A percentile compares a stretch with the other conserved stretches of the same genome.
Conservation (phyloP, 2,888 invertebrate genomes). For the Perdita meconis region DNA sequence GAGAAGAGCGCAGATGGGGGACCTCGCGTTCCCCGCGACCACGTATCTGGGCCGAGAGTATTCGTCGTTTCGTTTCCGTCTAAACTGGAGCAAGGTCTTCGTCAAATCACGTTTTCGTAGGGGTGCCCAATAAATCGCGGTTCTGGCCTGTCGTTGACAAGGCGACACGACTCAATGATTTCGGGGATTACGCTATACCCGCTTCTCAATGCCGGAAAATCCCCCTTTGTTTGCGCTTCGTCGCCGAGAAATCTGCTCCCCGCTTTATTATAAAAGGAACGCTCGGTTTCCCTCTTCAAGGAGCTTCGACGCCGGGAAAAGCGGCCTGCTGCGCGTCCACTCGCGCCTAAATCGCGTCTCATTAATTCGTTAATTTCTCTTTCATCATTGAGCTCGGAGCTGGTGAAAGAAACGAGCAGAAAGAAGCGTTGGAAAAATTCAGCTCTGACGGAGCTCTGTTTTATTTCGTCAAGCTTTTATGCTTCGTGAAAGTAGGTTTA, state of each 20-base stretch:
- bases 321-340: no score
- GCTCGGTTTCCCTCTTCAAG: no score
- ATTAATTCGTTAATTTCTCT: no score
- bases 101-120: conserved; percentile 62
- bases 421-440: no score
- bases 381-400: no score
- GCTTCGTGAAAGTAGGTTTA: no score
- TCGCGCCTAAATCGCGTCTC: no score
- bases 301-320: no score
- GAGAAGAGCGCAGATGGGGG: conserved; percentile 18
- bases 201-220: neutral
- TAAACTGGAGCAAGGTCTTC: conserved; percentile 69
- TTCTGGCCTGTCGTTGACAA: conserved; percentile 13
- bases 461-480: no score
- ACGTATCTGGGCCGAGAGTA: conserved; percentile 68
- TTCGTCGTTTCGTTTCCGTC: conserved; percentile 62
- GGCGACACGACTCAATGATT: conserved; percentile 5
- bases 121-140: conserved; percentile 47
- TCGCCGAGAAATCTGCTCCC: neutral
- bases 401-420: no score
- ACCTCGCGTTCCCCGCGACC: conserved; percentile 36
- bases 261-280: no score
- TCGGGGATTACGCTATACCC: neutral
- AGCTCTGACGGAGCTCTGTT: no score
- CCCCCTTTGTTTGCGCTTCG: neutral